Conservation (phyloP, 37 sponge, comb jelly and placozoan species). For the Petrosia ficiformis region DNA sequence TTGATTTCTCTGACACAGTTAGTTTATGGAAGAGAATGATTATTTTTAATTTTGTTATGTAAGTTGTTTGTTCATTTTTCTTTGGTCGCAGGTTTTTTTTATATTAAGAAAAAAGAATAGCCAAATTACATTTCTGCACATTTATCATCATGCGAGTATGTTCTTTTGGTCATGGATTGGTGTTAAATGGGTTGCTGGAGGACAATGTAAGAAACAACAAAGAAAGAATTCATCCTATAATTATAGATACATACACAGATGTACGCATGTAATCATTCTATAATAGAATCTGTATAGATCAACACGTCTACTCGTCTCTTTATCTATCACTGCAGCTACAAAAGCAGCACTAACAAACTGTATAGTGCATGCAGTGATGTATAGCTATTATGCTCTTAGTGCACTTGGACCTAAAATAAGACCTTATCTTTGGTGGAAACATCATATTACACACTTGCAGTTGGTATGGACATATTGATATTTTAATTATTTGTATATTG, state of each 20-base stretch:
- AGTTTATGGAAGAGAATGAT: no score
- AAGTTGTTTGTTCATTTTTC: no score
- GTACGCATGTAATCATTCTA: no score
- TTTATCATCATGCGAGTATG: constrained; percentile 94
- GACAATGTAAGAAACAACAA: constrained; percentile 68
- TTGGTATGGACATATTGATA: constrained; percentile 73
- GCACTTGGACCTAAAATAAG: constrained; percentile 70
- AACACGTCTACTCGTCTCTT: background rate
- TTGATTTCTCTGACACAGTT: constrained; percentile 92
- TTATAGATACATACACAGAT: no score
- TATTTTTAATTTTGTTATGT: no score
- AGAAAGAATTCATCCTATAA: no score
- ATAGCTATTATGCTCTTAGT: constrained; percentile 82
- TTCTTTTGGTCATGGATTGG: constrained; percentile 94
- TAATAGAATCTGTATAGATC: background rate
- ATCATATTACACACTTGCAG: constrained; percentile 84
- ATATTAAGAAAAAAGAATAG: constrained; percentile 90
- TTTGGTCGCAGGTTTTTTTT: constrained; percentile 82
- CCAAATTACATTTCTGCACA: constrained; percentile 92
- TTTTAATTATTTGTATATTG: no score
- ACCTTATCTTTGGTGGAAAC: constrained; percentile 88
- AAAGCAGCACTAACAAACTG: constrained; percentile 78
- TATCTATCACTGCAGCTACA: constrained; percentile 37
- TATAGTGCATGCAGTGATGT: constrained; percentile 85
- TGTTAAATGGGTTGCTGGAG: constrained; percentile 95